phyloP scores from a whole-genome alignment of 2,113 vertebrate species.

The Holacanthus passer region DNA sequence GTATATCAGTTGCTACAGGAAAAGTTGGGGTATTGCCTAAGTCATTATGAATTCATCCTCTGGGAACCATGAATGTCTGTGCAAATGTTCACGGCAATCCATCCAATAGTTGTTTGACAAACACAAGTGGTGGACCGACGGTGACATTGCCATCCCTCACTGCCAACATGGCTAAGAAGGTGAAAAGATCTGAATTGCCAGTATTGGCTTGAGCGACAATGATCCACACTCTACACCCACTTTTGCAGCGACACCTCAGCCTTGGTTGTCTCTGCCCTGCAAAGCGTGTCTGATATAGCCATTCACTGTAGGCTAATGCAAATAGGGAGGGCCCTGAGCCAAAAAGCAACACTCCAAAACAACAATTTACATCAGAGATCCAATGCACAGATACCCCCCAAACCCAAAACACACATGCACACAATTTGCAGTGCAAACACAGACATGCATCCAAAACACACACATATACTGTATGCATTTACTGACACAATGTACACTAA shows the following conservation, averaged over 20 bases:
- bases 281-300: constrained; percentile 65
- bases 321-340: constrained; percentile 34
- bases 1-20: not conserved
- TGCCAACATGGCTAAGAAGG: not conserved
- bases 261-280: constrained; percentile 54
- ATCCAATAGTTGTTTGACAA: not conserved
- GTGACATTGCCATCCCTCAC: not conserved
- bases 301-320: constrained; percentile 61
- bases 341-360: constrained; percentile 49
- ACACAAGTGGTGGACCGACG: not conserved
- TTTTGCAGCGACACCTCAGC: constrained; percentile 53
- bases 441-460: constrained; percentile 16
- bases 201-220: not conserved
- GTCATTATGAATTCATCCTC: not conserved
- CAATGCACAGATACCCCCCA: not conserved
- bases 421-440: constrained; percentile 19
- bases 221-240: constrained; percentile 13
- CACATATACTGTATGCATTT: constrained; percentile 12
- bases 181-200: constrained; percentile 6
- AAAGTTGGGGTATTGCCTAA: not conserved
- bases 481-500: constrained; percentile 6
- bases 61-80: not conserved
- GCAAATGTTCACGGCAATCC: not conserved
- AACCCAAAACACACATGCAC: constrained; percentile 35
- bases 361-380: constrained; percentile 31